These are phyloP conservation scores for Exephanes ischioxanthus DNA, from an alignment of 2,888 invertebrate species.

Conservation along the genomic window DNA sequence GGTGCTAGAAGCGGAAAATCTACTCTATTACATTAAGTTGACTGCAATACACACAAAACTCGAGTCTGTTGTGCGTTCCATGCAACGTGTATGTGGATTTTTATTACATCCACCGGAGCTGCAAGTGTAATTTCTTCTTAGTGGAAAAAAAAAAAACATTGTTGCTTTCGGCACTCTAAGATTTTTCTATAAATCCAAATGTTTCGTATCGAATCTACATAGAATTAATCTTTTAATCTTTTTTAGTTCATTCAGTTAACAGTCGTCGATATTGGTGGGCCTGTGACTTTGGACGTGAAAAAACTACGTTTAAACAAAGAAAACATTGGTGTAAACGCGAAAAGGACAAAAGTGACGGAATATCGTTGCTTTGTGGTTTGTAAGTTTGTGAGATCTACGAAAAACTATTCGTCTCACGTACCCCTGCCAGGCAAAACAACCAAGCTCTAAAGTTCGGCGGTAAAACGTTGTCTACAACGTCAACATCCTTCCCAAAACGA, in stretches of 20 bases:
- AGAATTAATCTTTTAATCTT: background rate
- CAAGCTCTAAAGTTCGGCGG: constrained; percentile 91
- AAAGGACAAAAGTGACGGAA: constrained; percentile 37
- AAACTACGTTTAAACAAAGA: constrained; percentile 26
- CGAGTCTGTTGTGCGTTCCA: constrained; percentile 14
- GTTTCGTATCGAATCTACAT: background rate
- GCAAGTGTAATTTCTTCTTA: background rate
- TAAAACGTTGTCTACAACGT: constrained; percentile 90
- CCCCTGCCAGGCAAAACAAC: constrained; percentile 84
- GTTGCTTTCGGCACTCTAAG: background rate
- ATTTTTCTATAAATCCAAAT: background rate
- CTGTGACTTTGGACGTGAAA: constrained; percentile 50
- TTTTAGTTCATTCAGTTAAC: background rate
- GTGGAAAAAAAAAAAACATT: background rate
- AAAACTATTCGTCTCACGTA: constrained; percentile 78
- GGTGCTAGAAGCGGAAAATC: constrained; percentile 22
- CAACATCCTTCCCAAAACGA: constrained; percentile 91
- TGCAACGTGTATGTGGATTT: constrained; percentile 21
- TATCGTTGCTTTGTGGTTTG: constrained; percentile 49
- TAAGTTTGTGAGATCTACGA: constrained; percentile 63
- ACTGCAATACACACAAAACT: constrained; percentile 21
- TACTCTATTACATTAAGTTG: constrained; percentile 18
- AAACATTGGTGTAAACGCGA: constrained; percentile 26
- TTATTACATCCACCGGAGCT: background rate
- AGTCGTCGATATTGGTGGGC: constrained; percentile 77